phyloP scores from a whole-genome alignment of 2,113 vertebrate species.

The Rynchops niger region DNA sequence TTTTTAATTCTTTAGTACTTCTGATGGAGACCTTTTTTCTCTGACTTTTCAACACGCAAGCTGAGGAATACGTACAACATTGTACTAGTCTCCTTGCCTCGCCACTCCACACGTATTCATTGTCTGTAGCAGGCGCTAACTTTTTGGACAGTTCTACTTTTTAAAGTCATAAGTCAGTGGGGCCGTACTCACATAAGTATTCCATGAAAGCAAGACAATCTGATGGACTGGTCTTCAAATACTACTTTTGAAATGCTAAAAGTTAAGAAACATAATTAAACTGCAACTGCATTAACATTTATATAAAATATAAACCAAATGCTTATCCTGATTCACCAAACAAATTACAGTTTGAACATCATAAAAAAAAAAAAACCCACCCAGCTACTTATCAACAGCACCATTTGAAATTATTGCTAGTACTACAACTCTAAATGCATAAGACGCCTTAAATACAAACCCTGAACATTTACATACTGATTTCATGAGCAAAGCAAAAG shows the following conservation, averaged over 20 bases:
- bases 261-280: constrained; percentile 99
- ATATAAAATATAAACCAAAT: constrained; percentile 98
- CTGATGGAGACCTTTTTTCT: not conserved
- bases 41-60: not conserved
- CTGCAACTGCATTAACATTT: constrained; percentile 83
- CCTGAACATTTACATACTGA: constrained; percentile 99
- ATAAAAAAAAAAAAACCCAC: constrained; percentile 54
- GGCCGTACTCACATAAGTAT: constrained; percentile 15
- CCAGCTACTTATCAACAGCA: constrained; percentile 95
- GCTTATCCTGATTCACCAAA: constrained; percentile 98
- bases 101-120: not conserved
- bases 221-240: constrained; percentile 71
- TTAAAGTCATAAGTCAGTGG: not conserved
- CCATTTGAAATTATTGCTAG: constrained; percentile 95
- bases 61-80: not conserved
- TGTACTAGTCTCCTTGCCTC: not conserved
- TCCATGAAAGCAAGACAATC: constrained; percentile 71
- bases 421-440: constrained; percentile 96
- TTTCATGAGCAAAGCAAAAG: constrained; percentile 99
- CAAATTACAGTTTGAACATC: constrained; percentile 98
- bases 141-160: constrained; percentile 56
- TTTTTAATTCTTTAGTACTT: not conserved
- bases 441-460: constrained; percentile 99
- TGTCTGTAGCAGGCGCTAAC: constrained; percentile 5
- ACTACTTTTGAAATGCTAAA: constrained; percentile 76